Base-by-base conservation (phyloP, 2,888 invertebrate species). In the Embidobia sp. region DNA sequence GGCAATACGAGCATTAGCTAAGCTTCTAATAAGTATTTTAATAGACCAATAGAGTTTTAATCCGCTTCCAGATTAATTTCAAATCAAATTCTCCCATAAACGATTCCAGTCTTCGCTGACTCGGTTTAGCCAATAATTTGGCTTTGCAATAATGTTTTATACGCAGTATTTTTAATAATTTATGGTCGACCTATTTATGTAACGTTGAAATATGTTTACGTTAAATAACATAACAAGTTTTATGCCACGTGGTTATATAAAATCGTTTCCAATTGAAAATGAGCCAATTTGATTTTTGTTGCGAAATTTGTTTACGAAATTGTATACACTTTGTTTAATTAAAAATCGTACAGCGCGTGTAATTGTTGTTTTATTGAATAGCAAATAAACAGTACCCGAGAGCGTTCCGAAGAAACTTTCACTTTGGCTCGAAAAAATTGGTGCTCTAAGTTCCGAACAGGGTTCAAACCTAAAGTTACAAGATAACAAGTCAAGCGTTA, bases 1-100 rank as follows among this genome's bases (percentile, higher is more conserved):
- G 19, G 31, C 35, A 35, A 61, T 48, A 37, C 18, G 48, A 18
- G 40, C 40, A 46, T 49, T 49, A 63, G 35, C 48, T 40, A 63
- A 63, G 48, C 63, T 29, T 40, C 49, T 48, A 63, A 49, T 49
- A 49, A 40, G 27, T 48, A 48, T 49, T 49, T 63, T 33, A 61
- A 61, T 49, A 49, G 33, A 10, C 27, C 26, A 49, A 29, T 49
- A 37, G 40, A 16, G 13, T 19, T 40, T 35, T 63, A 63, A 63
- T 63, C 63, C 19, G 35, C 40, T 35, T 46, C 10, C 6, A 26
- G 16, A 48, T 61, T 46, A 61, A 61, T 61, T 48, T 27, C 26
- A 15, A 61, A 37, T 44, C 40, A 59, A 44, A 22, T 22, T 59
- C 46, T 22, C n/a, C n/a, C 15, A 11, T 37, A 44, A 61, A 48